These are phyloP conservation scores for Eptatretus burgeri DNA, from an alignment of 2,113 vertebrate genomes.

Conservation along the genomic window DNA sequence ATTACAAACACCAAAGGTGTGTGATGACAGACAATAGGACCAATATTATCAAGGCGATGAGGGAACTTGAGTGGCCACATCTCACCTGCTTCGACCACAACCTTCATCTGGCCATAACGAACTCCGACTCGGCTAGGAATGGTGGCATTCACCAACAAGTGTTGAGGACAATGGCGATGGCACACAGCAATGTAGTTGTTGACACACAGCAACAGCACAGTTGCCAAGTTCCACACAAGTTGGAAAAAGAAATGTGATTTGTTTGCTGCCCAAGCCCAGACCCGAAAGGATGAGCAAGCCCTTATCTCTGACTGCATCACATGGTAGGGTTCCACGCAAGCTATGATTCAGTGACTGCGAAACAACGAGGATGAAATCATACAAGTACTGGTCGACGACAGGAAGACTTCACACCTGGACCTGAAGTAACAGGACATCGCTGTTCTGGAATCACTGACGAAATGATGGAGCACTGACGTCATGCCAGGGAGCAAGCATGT, in stretches of 20 bases:
- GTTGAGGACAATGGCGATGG: not conserved
- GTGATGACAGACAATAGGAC: not conserved
- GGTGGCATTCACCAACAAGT: not conserved
- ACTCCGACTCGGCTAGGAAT: not conserved
- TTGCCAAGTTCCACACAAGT: not conserved
- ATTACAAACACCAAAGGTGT: too few relatives aligned
- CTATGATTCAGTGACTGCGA: too few relatives aligned
- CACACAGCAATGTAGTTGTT: not conserved
- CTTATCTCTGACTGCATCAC: too few relatives aligned
- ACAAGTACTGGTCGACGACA: too few relatives aligned
- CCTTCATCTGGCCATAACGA: not conserved
- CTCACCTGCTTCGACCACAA: not conserved
- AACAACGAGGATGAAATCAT: too few relatives aligned
- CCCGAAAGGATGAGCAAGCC: too few relatives aligned
- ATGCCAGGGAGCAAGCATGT: not conserved
- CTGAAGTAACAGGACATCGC: not conserved
- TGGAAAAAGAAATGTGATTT: not conserved
- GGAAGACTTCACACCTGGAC: not conserved
- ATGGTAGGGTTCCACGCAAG: too few relatives aligned
- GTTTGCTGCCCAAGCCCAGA: not conserved
- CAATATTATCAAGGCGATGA: not conserved
- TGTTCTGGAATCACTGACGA: not conserved
- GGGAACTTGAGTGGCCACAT: not conserved
- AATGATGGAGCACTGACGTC: not conserved
- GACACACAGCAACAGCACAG: too few relatives aligned